Conservation (phyloP, 2,888 invertebrate species). For the Ptilodon capucinus region DNA sequence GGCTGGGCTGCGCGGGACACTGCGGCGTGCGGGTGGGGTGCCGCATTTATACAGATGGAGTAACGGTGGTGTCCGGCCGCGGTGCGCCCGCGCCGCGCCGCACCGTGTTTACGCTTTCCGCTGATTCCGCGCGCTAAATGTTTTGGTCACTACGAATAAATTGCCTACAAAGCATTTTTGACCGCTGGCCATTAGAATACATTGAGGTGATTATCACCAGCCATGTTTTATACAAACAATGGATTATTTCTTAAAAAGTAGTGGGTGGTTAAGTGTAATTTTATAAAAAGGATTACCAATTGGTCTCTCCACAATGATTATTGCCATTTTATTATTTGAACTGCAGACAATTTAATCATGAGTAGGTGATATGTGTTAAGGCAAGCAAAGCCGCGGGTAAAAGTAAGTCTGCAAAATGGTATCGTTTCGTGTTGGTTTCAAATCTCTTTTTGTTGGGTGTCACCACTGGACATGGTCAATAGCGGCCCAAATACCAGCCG, state of each 20-base stretch:
- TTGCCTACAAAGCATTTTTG: conserved; percentile 37
- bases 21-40: conserved; percentile 45
- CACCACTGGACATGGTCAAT: neutral
- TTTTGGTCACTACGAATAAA: conserved; percentile 65
- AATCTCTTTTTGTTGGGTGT: neutral
- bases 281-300: no score
- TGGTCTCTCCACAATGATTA: no score
- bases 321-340: no score
- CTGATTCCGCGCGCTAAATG: conserved; percentile 52
- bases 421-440: neutral
- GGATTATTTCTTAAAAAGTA: no score
- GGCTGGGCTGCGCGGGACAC: conserved; percentile 53
- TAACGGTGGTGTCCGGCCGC: conserved; percentile 71
- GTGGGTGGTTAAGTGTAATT: no score
- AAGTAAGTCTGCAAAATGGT: neutral
- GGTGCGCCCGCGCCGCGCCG: conserved; percentile 37
- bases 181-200: conserved; percentile 23
- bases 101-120: conserved; percentile 56
- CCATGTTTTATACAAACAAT: neutral
- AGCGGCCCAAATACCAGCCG: neutral
- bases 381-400: neutral
- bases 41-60: conserved; percentile 62
- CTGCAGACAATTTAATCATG: no score
- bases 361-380: no score
- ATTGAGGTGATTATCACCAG: neutral